These are phyloP conservation scores for Melanostoma mellinum DNA, from an alignment of 2,888 invertebrate species.

Conservation along the genomic window DNA sequence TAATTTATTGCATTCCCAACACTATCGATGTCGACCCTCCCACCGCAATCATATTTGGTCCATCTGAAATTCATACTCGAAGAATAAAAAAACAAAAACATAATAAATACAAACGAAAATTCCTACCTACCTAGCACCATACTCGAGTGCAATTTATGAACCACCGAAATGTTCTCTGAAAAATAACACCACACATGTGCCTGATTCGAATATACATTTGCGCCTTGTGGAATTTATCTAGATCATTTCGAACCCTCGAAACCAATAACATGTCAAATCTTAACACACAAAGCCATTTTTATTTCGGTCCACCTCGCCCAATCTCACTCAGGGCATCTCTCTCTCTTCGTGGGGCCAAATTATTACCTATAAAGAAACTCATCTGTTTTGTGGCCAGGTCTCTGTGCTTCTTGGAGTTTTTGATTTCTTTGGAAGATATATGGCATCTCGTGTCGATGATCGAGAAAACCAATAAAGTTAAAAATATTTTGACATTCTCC, in stretches of 20 bases:
- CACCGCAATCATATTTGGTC: slow-evolving; percentile 66
- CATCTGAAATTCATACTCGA: slow-evolving; percentile 47
- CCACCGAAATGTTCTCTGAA: slow-evolving; percentile 54
- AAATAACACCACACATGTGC: slow-evolving; percentile 60
- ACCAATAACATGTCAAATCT: slow-evolving; percentile 66
- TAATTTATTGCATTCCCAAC: slow-evolving; percentile 62
- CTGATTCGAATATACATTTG: slow-evolving; percentile 31
- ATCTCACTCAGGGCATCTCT: slow-evolving; percentile 53
- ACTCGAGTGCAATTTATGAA: slow-evolving; percentile 55
- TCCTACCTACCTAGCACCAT: neutral
- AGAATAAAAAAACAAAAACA: slow-evolving; percentile 13
- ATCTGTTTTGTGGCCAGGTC: slow-evolving; percentile 11
- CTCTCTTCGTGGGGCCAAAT: slow-evolving; percentile 5
- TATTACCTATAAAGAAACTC: slow-evolving; percentile 27
- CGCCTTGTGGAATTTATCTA: slow-evolving; percentile 67
- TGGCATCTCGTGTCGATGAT: slow-evolving; percentile 68
- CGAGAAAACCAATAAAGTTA: slow-evolving; percentile 71
- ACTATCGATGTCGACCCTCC: slow-evolving; percentile 53
- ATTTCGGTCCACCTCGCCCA: slow-evolving; percentile 42
- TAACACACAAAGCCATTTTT: slow-evolving; percentile 44
- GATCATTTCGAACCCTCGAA: slow-evolving; percentile 67
- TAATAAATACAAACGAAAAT: too few species aligned
- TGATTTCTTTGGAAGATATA: slow-evolving; percentile 69
- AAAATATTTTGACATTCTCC: slow-evolving; percentile 67
- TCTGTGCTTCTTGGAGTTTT: slow-evolving; percentile 55